Base-by-base conservation (phyloP, 2,888 invertebrate genomes). In the Macaria notata region DNA sequence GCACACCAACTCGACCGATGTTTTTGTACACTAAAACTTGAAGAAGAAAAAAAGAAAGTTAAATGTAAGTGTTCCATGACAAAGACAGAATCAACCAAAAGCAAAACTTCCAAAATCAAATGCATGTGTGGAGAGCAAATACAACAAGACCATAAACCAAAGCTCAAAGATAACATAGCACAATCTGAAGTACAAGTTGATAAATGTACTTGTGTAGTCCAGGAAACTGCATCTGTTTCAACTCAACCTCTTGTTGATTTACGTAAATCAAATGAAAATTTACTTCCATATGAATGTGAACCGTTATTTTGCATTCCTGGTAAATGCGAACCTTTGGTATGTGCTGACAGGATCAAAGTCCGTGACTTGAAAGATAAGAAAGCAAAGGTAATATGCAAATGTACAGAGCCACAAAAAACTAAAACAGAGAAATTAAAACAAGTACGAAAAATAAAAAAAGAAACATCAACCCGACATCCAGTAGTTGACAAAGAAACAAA, bases 221-320 rank as follows among this genome's bases (percentile, higher is more conserved):
- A 8, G 9, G 9, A 41, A n/a, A 41, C 41, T 8, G 9, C 9
- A 5, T 8, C 9, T 41, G n/a, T 41, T 41, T 41, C 41, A 41
- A n/a, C n/a, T 41, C 8, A 41, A 9, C n/a, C 41, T 41, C 38
- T 38, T 38, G 38, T 7, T 38, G 38, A 8, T 5, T 7, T 38
- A 7, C 5, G 6, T 7, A 9, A 41, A 41, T 41, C 9, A n/a
- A 8, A 41, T 41, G 9, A 39, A 45, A 47, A 58, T 9, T 61
- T 71, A 19, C 41, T 66, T 31, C 69, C 73, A 5, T 72, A 71
- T 58, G 73, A 77, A 62, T 78, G 73, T 65, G 71, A 74, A 56
- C 73, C 75, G 19, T 50, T 49, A 39, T 63, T 71, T 54, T 79
- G 74, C 57, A 61, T 51, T 8, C 70, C 74, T 19, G 71, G 63